Conservation (phyloP, 2,113 vertebrate species). For the Picathartes gymnocephalus region DNA sequence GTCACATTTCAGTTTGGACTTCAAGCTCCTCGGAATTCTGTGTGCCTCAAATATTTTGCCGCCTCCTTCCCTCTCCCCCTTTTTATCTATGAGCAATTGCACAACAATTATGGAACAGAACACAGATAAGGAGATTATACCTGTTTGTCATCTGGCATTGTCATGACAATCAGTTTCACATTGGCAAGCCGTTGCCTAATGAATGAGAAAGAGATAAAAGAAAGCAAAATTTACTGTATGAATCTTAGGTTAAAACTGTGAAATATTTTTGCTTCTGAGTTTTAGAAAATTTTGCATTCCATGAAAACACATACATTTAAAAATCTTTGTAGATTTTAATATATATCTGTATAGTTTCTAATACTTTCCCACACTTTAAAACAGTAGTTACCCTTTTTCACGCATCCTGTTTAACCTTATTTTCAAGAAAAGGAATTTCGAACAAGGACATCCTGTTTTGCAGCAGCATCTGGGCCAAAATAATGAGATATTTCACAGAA, state of each 20-base stretch:
- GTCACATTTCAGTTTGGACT: not conserved
- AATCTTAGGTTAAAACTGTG: not conserved
- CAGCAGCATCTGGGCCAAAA: not conserved
- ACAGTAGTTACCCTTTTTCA: not conserved
- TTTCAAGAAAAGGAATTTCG: not conserved
- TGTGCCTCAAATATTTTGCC: not conserved
- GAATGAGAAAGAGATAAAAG: not conserved
- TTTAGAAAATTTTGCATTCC: not conserved
- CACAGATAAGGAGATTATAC: constrained; percentile 51
- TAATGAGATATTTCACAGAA: not conserved
- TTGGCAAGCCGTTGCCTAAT: constrained; percentile 81
- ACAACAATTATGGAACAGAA: not conserved
- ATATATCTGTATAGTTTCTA: not conserved
- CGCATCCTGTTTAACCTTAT: not conserved
- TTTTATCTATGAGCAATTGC: not conserved
- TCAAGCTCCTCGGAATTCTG: not conserved
- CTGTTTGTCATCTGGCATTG: constrained; percentile 70
- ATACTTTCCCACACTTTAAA: not conserved
- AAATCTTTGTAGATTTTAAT: not conserved
- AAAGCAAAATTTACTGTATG: not conserved
- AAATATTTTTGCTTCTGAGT: not conserved
- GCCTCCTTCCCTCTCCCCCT: not conserved
- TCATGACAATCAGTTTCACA: constrained; percentile 86
- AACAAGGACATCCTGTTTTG: not conserved
- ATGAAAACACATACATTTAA: not conserved